Evolutionary conservation across 2,113 vertebrate species (phyloP).

Genomic region (Ellobius talpinus): DNA sequence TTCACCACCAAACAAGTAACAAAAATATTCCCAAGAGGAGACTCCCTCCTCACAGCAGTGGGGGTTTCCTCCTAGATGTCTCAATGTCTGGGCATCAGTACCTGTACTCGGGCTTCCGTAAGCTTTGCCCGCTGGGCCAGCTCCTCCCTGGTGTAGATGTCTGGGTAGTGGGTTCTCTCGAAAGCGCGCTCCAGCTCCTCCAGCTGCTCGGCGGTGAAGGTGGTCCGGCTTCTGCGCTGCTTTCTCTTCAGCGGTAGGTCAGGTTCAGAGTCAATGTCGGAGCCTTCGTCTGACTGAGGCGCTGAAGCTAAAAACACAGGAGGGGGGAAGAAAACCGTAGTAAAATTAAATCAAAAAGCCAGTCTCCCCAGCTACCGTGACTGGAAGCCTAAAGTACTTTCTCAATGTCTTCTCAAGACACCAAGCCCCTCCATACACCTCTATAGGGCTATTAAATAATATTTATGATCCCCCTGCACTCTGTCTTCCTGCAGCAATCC

Average conservation of each 20-base stretch:
- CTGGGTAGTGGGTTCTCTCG: slow-evolving; percentile 98
- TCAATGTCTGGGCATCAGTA: slow-evolving; percentile 46
- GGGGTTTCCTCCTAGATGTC: accelerated
- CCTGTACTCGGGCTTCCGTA: slow-evolving; percentile 98
- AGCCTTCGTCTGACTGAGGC: slow-evolving; percentile 97
- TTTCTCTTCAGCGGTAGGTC: slow-evolving; percentile 98
- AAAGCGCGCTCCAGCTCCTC: slow-evolving; percentile 98
- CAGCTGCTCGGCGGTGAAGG: slow-evolving; percentile 97
- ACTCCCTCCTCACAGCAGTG: background rate
- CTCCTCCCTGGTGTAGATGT: slow-evolving; percentile 99
- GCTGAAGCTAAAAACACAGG: slow-evolving; percentile 85
- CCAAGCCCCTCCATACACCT: accelerated
- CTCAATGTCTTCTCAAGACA: background rate
- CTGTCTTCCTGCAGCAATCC: background rate
- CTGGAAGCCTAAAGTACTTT: background rate
- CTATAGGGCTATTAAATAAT: background rate
- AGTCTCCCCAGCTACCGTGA: background rate
- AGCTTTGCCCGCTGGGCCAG: slow-evolving; percentile 98
- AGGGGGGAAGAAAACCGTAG: accelerated
- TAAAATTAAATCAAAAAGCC: background rate
- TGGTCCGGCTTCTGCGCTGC: slow-evolving; percentile 97
- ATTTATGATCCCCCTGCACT: background rate
- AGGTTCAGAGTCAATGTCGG: slow-evolving; percentile 98
- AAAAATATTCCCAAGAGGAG: background rate
- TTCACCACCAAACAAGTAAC: background rate